Base-by-base conservation (phyloP, 2,888 invertebrate genomes). In the Nudaria mundana region DNA sequence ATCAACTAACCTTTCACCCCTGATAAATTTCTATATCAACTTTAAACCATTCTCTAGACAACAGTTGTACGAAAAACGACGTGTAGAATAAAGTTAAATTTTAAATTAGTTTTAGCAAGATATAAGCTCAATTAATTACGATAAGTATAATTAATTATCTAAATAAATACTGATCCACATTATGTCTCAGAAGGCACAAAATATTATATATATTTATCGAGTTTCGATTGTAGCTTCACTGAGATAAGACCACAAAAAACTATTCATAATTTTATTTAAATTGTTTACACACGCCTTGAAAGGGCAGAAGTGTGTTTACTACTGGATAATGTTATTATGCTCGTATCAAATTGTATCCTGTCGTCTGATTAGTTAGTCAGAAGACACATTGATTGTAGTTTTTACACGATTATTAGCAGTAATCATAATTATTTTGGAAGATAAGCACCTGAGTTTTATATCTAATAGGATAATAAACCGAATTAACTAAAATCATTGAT, bases 1-100 rank as follows among this genome's bases (percentile, higher is more conserved):
- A 51, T 51, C 44, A 23, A 49, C 53, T 66, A 59, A 71, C 71
- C 71, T 71, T 66, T 66, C 51, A 66, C 63, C 56, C 48, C 37
- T 41, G 66, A 69, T 64, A 66, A 52, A 24, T 11, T 31, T 33
- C 31, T 43, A 46, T 30, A 34, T 48, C 33, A 48, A 42, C 37
- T 44, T 28, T 31, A 48, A 31, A 23, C 30, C 43, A 51, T 54
- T 18, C 22, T 32, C 25, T 3, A 4, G 8, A 5, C n/a, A 25
- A 34, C 34, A 34, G 25, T 25, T 3, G 8, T 28, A 28, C 14
- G 26, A 7, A 24, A 11, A 24, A 24, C 0, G 13, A 20, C n/a
- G 13, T 20, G 13, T 12, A 13, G n/a, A 20, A 22, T 6, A 13
- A n/a, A n/a, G n/a, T n/a, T n/a, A n/a, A n/a, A n/a, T n/a, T n/a